These are phyloP conservation scores for Leuciscus idus DNA, from an alignment of 2,113 vertebrate genomes.

Conservation along the genomic window DNA sequence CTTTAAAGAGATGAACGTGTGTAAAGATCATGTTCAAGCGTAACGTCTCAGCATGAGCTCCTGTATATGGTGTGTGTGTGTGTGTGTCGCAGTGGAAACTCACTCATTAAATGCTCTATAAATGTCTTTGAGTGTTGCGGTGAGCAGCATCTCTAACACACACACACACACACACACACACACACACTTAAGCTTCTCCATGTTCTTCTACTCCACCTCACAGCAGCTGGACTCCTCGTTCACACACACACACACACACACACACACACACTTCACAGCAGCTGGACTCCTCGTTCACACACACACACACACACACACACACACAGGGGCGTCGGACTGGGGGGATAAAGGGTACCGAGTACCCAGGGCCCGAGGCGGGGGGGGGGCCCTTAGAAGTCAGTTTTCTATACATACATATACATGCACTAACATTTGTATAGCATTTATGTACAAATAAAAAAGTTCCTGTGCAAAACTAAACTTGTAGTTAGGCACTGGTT, in stretches of 20 bases:
- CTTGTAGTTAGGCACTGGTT: no score
- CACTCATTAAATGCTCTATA: slow-evolving; percentile 64
- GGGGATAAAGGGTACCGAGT: no score
- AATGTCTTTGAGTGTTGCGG: slow-evolving; percentile 58
- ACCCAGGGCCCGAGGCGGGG: no score
- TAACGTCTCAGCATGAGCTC: not conserved
- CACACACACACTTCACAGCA: no score
- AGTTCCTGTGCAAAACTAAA: no score
- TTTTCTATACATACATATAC: no score
- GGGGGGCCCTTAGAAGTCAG: no score
- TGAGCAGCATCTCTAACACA: slow-evolving; percentile 58
- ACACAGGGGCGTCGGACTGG: no score
- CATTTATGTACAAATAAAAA: no score
- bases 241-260: not conserved
- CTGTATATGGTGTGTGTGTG: slow-evolving; percentile 18
- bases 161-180: slow-evolving; percentile 45
- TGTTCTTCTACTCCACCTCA: slow-evolving; percentile 26
- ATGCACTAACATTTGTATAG: no score
- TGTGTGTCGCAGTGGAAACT: slow-evolving; percentile 58
- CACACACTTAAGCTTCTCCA: slow-evolving; percentile 52
- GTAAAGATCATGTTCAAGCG: not conserved
- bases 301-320: slow-evolving; percentile 60
- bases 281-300: slow-evolving; percentile 1
- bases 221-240: slow-evolving; percentile 25
- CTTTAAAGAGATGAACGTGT: not conserved